Base-by-base conservation (phyloP, 2,888 invertebrate genomes). In the Clivina fossor region DNA sequence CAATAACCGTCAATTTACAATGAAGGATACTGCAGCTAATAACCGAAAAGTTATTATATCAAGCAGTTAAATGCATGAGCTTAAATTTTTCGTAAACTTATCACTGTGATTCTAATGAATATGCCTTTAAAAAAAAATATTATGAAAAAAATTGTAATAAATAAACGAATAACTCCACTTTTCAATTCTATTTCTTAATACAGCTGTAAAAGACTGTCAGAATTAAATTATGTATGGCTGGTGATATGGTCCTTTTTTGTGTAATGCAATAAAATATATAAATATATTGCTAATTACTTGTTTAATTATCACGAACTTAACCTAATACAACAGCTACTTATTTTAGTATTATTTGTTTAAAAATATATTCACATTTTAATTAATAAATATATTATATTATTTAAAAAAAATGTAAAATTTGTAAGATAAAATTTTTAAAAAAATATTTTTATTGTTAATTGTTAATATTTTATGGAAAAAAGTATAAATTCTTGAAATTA, bases 91-190 rank as follows among this genome's bases (percentile, higher is more conserved):
- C 47, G 47, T 55, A 55, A 38, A 46, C n/a, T 38, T 65, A 63
- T 67, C 67, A 70, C 69, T 70, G 69, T 70, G 70, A 70, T 70
- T 67, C 66, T 67, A 69, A 69, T 65, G 47, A 55, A 55, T 46
- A 55, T 55, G 55, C 55, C 55, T 55, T 55, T 55, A 51, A 43
- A 41, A 43, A 33, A 46, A 38, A n/a, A n/a, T n/a, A n/a, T n/a
- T n/a, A n/a, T n/a, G n/a, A n/a, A n/a, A n/a, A n/a, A n/a, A 38
- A 38, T 55, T 44, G n/a, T 55, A 55, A 44, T 53, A 51, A 51
- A 44, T 44, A 44, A 50, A 40, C 37, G 16, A n/a, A n/a, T n/a
- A 43, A 53, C 47, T 55, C 55, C 55, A 55, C 55, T 47, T 55
- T 55, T 55, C 55, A 55, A 38, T n/a, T 47, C 55, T 54, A 26